Conservation (phyloP, 2,888 invertebrate species). For the Leucophenga maculata region DNA sequence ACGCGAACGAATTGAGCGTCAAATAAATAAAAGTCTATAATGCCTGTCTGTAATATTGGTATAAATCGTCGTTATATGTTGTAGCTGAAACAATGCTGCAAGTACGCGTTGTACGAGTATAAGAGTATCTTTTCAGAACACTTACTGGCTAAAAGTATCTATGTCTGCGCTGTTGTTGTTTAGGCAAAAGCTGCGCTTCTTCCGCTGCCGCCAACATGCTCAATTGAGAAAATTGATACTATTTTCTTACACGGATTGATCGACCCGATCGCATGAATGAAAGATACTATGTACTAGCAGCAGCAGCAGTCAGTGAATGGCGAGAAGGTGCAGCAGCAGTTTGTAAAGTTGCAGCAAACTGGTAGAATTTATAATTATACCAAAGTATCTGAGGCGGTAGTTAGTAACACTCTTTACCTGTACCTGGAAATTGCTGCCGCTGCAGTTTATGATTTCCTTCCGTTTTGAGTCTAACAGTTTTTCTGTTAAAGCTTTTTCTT, state of each 20-base stretch:
- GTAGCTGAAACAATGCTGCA: conserved; percentile 12
- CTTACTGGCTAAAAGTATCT: too few relatives aligned
- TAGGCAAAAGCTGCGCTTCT: not conserved
- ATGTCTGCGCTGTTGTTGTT: too few relatives aligned
- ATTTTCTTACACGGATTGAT: conserved; percentile 38
- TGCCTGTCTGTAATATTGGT: not conserved
- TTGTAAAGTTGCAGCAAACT: not conserved
- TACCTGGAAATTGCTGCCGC: conserved; percentile 37
- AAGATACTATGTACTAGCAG: not conserved
- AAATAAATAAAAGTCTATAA: conserved; percentile 15
- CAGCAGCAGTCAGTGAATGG: too few relatives aligned
- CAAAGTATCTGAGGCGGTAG: conserved; percentile 3
- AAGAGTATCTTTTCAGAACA: too few relatives aligned
- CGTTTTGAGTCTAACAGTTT: conserved; percentile 65
- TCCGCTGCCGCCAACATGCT: conserved; percentile 10
- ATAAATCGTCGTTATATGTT: not conserved
- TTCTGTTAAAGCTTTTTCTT: conserved; percentile 42
- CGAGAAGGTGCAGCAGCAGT: not conserved
- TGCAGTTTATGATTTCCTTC: conserved; percentile 68
- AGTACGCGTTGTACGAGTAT: not conserved
- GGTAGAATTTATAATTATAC: conserved; percentile 22
- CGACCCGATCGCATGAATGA: not conserved
- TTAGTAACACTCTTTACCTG: not conserved
- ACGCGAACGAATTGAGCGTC: not conserved
- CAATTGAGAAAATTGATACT: conserved; percentile 61